Base-by-base conservation (phyloP, 2,888 invertebrate genomes). In the Sminthurides aquaticus region DNA sequence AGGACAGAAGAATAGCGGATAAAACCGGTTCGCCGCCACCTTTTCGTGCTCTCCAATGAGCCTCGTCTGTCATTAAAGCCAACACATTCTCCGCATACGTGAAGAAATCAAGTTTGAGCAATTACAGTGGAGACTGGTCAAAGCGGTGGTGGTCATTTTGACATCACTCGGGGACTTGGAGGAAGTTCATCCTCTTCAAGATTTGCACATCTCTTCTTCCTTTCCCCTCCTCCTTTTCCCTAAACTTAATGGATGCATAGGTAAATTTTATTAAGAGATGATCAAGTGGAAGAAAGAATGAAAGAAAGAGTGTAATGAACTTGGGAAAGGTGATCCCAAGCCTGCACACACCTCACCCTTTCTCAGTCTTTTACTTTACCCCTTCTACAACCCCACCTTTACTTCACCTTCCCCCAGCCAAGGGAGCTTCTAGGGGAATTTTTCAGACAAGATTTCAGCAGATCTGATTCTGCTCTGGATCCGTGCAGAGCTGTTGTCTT, bases 251-350 rank as follows among this genome's bases (percentile, higher is more conserved):
- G n/a, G n/a, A 34, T 34, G 43, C 43, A 34, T 15, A 34, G 15
- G 43, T 34, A 34, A 34, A 34, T 34, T 34, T 34, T 34, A 34
- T 34, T 34, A 34, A 52, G 52, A 22, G 52, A 52, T 52, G 52
- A 52, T 52, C 52, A 52, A 52, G 20, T 20, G 52, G 52, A 52
- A 20, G n/a, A n/a, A 52, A 52, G 52, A 52, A 52, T 52, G 52
- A 52, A 52, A 52, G 52, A 52, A 52, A 52, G 52, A 22, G 52
- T 18, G 52, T 15, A 52, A 52, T 52, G 52, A 52, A 52, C 52
- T 52, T 15, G 52, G 52, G 43, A 15, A 34, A 34, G 43, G 15
- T 34, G 8, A 34, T 34, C 43, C 15, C 43, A 15, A 34, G 5
- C 43, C 43, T 34, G 43, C 43, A 34, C 15, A 34, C 43, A 34